A percentile compares a stretch with the other conserved stretches of the same genome.
Evolutionary conservation across 2,113 vertebrate genomes (phyloP).

Genomic region (Callocephalon fimbriatum): DNA sequence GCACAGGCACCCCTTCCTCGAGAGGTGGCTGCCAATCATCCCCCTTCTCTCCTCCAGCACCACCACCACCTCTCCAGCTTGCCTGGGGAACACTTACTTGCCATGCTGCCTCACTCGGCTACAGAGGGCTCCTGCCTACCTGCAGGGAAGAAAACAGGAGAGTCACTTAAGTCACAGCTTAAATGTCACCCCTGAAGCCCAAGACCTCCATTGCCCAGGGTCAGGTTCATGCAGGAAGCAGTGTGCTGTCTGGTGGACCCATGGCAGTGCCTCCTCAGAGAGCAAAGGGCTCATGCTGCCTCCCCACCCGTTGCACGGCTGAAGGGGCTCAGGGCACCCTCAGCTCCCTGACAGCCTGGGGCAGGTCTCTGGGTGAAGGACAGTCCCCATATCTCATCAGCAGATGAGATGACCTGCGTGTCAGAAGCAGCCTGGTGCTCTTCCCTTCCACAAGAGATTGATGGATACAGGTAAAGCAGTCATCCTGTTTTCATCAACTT

Average conservation of each 20-base stretch:
- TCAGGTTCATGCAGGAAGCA: neutral
- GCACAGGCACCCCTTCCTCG: neutral
- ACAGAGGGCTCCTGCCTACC: constrained; percentile 47
- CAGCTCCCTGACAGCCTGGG: neutral
- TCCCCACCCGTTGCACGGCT: neutral
- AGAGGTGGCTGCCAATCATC: neutral
- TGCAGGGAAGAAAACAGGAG: constrained; percentile 62
- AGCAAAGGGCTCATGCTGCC: neutral
- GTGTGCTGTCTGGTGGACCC: neutral
- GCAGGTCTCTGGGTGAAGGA: neutral
- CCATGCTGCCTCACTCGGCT: constrained; percentile 69
- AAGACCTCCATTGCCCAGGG: neutral
- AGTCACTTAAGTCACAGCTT: neutral
- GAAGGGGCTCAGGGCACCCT: neutral
- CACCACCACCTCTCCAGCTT: neutral
- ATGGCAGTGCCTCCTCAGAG: accelerated
- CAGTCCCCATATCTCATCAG: neutral
- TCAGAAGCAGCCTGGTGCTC: neutral
- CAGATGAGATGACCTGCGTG: accelerated
- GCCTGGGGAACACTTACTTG: constrained; percentile 71
- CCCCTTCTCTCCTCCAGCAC: neutral
- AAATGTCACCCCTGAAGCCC: neutral
- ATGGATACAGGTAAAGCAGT: neutral
- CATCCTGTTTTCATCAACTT: neutral
- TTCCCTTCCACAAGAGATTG: neutral